Percentiles rank a stretch among this genome's conserved stretches.
phyloP scores from a whole-genome alignment of 2,797 vertebrate species.

The Pantherophis vulpinus region DNA sequence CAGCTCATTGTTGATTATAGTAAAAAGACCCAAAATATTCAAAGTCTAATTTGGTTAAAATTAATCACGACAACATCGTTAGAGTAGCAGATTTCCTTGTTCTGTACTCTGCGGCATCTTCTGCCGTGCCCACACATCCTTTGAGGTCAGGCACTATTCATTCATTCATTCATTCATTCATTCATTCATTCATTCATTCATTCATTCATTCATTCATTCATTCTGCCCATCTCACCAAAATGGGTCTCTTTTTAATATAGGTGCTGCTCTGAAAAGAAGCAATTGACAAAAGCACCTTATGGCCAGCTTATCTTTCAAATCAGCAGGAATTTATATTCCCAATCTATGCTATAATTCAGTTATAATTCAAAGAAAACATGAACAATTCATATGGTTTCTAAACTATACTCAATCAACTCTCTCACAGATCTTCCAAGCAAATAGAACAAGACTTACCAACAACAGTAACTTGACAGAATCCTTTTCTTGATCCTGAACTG shows the following conservation, averaged over 20 bases:
- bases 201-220: no score
- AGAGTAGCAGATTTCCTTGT: not conserved
- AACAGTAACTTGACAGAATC: constrained; percentile 87
- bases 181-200: no score
- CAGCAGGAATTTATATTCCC: not conserved
- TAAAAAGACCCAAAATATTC: not conserved
- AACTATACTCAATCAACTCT: not conserved
- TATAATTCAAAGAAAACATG: not conserved
- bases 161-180: not conserved
- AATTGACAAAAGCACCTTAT: not conserved
- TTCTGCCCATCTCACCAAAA: not conserved
- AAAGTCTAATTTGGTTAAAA: not conserved
- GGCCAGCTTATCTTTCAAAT: not conserved
- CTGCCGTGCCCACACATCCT: not conserved
- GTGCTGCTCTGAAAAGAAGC: not conserved
- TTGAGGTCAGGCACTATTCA: not conserved
- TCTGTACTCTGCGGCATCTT: not conserved
- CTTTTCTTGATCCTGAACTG: constrained; percentile 92
- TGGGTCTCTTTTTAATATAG: not conserved
- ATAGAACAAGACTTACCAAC: constrained; percentile 82
- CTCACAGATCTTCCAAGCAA: not conserved
- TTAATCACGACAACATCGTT: not conserved
- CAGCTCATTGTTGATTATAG: not conserved
- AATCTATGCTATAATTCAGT: not conserved
- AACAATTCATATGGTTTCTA: not conserved